Evolutionary conservation across 2,888 invertebrate genomes (phyloP).

Genomic region (Megalurothrips usitatus): DNA sequence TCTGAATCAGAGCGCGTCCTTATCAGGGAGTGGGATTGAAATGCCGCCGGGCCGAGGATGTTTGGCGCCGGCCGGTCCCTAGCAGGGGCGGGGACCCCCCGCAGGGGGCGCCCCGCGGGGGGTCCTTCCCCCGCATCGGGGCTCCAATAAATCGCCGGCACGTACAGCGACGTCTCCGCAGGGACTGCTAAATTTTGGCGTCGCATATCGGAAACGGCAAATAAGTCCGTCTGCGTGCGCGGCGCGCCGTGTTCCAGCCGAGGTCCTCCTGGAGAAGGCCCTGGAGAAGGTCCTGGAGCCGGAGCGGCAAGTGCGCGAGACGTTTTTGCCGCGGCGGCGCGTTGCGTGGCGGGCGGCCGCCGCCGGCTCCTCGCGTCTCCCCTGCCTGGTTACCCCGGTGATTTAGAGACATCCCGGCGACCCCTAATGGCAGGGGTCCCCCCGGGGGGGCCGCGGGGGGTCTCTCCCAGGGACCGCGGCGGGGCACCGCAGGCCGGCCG

Average conservation of each 20-base stretch:
- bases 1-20: too few species aligned
- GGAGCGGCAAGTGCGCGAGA: background rate
- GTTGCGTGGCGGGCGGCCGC: background rate
- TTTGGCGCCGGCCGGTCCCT: too few species aligned
- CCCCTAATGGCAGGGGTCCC: slow-evolving; percentile 1
- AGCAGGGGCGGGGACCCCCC: too few species aligned
- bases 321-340: background rate
- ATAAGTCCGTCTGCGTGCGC: background rate
- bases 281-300: background rate
- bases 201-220: background rate
- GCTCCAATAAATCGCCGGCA: too few species aligned
- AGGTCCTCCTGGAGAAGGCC: background rate
- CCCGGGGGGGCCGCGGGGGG: background rate
- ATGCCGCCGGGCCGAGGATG: too few species aligned
- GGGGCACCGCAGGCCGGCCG: background rate
- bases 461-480: too few species aligned
- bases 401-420: background rate
- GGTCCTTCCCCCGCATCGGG: too few species aligned
- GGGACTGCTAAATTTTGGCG: background rate
- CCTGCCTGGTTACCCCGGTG: background rate
- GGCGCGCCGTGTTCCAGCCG: background rate
- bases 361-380: background rate
- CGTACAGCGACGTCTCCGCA: too few species aligned
- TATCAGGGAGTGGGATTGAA: too few species aligned
- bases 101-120: too few species aligned